Evolutionary conservation across 64 coral and sea anemone genomes (phyloP), one percentile per base, ranked within the genome.

Genomic region (Trachythela sp.): DNA sequence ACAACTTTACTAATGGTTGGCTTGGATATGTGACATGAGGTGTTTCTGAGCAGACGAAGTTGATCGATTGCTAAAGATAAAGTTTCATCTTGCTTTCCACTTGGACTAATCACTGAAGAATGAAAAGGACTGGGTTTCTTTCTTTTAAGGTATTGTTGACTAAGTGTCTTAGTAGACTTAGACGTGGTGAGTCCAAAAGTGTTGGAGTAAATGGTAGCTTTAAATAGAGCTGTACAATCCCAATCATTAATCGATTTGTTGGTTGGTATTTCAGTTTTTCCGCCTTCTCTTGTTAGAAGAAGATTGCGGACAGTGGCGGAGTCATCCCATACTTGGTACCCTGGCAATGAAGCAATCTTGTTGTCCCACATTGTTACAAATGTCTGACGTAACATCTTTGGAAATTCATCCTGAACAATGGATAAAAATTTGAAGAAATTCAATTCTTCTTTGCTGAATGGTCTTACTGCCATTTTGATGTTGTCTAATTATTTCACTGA

Each of bases 21-120:
- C 29, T 49, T 85, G 42, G 84, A 9, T 1, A 54, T 54, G 30
- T 86, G 85, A 6, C 85, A 86, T 24, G 48, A 54, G 17, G 13
- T 54, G 48, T 86, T 86, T 86, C 85, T 86, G 7, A 86, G 30
- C 22, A 85, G 41, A 31, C 84, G 84, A 48, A 85, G 84, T 50
- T 85, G 84, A 11, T 85, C 45, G 36, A 85, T 85, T 13, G 84
- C 40, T 49, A 85, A 49, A 49, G 84, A 29, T 49, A 51, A 85
- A 4, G 84, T 48, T 56, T 86, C 85, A 0, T 31, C 85, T 13
- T 33, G 50, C 18, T 85, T 85, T 24, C 84, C 84, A 85, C 0
- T 33, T 1, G 84, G 41, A 31, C 84, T 85, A 2, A 85, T 17
- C 84, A 85, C 38, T 15, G 84, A 48, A 15, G 41, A 27, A 85